Conservation (phyloP, 2,888 invertebrate genomes). For the Rhingia rostrata region DNA sequence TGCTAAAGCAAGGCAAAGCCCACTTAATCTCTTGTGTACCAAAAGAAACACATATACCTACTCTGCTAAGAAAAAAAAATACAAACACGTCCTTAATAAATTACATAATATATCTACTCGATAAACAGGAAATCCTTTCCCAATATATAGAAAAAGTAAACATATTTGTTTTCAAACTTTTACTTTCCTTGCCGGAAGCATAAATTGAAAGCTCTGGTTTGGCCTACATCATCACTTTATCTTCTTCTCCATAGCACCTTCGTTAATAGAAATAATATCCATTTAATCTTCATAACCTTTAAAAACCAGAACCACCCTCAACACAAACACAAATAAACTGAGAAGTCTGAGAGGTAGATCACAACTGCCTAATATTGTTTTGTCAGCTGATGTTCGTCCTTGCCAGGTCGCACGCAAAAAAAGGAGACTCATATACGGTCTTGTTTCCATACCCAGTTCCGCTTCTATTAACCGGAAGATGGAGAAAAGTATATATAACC, state of each 20-base stretch:
- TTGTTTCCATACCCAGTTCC: constrained; percentile 42
- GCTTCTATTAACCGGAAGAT: constrained; percentile 29
- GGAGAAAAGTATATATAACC: constrained; percentile 34
- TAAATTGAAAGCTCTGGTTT: constrained; percentile 23
- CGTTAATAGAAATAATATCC: not conserved
- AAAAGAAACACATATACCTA: constrained; percentile 1
- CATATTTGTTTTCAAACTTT: constrained; percentile 34
- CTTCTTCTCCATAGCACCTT: not conserved
- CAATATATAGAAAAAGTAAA: constrained; percentile 2
- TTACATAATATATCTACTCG: constrained; percentile 43
- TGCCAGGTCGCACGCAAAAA: constrained; percentile 49
- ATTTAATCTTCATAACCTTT: constrained; percentile 10
- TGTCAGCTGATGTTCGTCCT: constrained; percentile 73
- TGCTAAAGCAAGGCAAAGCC: constrained; percentile 36
- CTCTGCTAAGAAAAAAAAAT: constrained; percentile 3
- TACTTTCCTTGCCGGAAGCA: constrained; percentile 54
- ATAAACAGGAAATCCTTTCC: constrained; percentile 70
- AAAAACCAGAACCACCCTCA: not conserved
- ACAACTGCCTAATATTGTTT: constrained; percentile 46
- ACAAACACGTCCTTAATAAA: constrained; percentile 57
- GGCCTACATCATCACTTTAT: constrained; percentile 39
- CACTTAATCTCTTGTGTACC: constrained; percentile 14
- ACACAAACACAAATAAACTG: not conserved
- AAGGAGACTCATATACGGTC: constrained; percentile 1
- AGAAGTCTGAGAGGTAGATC: constrained; percentile 2